phyloP scores from a whole-genome alignment of 2,797 vertebrate species.

The Chlorospingus flavigularis region DNA sequence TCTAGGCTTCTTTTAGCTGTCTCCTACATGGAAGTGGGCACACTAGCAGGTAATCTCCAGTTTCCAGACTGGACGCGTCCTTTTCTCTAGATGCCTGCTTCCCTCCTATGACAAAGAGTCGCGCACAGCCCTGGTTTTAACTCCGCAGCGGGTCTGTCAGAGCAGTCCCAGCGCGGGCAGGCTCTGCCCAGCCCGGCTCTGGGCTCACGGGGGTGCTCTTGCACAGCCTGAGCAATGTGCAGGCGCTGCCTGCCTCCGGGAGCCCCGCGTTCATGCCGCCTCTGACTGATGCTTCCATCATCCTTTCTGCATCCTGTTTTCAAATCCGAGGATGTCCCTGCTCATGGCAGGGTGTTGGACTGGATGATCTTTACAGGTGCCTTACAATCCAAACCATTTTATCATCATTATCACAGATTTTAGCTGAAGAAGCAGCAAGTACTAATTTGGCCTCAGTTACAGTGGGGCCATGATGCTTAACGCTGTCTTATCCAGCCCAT shows the following conservation, averaged over 20 bases:
- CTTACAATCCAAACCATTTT: not conserved
- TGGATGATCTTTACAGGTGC: not conserved
- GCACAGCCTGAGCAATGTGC: not conserved
- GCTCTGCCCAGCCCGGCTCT: not conserved
- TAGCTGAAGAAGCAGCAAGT: not conserved
- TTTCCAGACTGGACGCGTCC: not conserved
- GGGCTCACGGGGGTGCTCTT: conserved; percentile 63
- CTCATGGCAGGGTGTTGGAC: not conserved
- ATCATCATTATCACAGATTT: not conserved
- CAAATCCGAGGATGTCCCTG: not conserved
- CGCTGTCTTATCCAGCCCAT: not conserved
- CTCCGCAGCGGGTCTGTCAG: not conserved
- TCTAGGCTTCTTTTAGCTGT: not conserved
- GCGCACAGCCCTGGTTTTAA: not conserved
- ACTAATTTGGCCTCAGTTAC: not conserved
- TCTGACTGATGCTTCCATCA: not conserved
- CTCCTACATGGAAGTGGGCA: not conserved
- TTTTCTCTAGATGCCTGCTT: not conserved
- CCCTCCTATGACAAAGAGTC: not conserved
- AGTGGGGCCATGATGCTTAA: not conserved
- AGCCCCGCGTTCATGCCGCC: fast-evolving
- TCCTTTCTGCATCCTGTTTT: not conserved
- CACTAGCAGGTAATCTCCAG: not conserved
- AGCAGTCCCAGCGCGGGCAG: not conserved
- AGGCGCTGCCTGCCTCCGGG: not conserved